phyloP scores from a whole-genome alignment of 2,113 vertebrate species.

The Scolopax mira region DNA sequence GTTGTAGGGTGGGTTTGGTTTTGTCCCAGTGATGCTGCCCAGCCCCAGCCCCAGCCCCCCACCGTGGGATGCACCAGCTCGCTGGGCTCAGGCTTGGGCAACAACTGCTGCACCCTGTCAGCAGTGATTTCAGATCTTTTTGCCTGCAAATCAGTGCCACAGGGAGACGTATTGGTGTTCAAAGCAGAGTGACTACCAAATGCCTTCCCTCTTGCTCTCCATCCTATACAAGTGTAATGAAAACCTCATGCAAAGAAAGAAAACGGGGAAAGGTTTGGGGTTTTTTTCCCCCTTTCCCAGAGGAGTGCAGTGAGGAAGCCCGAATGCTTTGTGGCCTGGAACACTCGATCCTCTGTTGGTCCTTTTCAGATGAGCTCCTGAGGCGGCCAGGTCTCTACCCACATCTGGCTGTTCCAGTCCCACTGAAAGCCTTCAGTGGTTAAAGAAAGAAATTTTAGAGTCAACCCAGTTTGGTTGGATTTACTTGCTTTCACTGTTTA shows the following conservation, averaged over 20 bases:
- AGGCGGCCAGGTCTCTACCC: neutral
- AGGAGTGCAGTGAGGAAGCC: neutral
- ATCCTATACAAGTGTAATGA: neutral
- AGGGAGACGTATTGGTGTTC: neutral
- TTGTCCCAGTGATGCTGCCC: neutral
- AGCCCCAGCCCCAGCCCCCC: too few relatives aligned
- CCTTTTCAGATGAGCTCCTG: neutral
- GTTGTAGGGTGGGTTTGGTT: neutral
- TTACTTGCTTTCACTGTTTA: neutral
- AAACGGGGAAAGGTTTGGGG: neutral
- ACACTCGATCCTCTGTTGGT: neutral
- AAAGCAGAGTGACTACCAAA: neutral
- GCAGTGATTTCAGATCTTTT: neutral
- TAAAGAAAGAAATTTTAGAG: neutral
- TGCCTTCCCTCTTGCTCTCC: neutral
- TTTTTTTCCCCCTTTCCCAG: neutral
- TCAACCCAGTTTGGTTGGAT: neutral
- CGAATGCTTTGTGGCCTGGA: neutral
- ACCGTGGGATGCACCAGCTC: neutral
- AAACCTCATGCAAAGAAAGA: neutral
- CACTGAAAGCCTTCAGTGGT: neutral
- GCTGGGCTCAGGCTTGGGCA: neutral
- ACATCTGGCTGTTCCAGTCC: neutral
- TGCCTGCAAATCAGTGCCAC: neutral
- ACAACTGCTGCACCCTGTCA: accelerated